Percentiles rank a stretch among this genome's conserved stretches.
These are phyloP conservation scores for Silurus asotus DNA, from an alignment of 2,113 vertebrate species.

Conservation along the genomic window DNA sequence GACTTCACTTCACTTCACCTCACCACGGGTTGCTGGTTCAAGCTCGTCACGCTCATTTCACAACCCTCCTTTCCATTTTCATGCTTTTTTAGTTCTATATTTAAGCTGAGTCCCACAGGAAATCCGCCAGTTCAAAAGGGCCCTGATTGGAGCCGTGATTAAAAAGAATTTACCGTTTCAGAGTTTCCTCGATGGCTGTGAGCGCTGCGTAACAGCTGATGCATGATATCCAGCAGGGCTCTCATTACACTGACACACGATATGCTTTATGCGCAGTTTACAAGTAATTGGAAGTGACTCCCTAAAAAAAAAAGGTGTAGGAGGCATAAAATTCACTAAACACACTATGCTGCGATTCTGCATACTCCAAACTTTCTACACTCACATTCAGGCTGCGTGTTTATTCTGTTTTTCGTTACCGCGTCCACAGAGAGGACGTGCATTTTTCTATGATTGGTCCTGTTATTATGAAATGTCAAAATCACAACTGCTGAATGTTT, in stretches of 20 bases:
- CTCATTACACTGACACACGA: neutral
- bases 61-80: slow-evolving; percentile 66
- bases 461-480: neutral
- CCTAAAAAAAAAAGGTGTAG: slow-evolving; percentile 7
- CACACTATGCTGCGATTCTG: neutral
- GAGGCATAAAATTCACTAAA: neutral
- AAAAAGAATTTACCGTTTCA: slow-evolving; percentile 33
- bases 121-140: slow-evolving; percentile 37
- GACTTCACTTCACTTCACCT: slow-evolving; percentile 46
- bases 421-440: neutral
- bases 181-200: slow-evolving; percentile 1
- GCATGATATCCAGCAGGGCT: slow-evolving; percentile 6
- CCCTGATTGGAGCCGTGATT: slow-evolving; percentile 45
- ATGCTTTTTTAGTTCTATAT: slow-evolving; percentile 16
- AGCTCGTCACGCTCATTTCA: slow-evolving; percentile 70
- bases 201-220: slow-evolving; percentile 21
- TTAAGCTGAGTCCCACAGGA: slow-evolving; percentile 31
- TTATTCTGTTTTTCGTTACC: neutral
- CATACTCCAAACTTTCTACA: neutral
- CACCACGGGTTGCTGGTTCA: slow-evolving; percentile 57
- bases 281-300: slow-evolving; percentile 6
- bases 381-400: neutral
- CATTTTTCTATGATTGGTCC: neutral
- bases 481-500: neutral
- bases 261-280: slow-evolving; percentile 22